Conservation (phyloP, 1,140 invertebrate genomes). For the Anastatus disparis region DNA sequence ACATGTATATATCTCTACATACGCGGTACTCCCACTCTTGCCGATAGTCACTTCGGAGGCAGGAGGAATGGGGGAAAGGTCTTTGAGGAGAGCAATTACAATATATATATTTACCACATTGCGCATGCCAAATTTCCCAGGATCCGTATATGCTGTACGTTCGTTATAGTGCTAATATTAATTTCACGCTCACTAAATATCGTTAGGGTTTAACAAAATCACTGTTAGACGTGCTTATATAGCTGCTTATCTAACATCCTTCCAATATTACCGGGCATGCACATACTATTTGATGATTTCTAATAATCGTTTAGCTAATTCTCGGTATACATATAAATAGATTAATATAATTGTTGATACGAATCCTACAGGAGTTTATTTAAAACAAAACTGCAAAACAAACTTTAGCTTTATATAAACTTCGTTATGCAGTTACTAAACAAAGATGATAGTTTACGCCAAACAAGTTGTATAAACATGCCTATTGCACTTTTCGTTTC, state of each 20-base stretch:
- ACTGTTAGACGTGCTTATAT: neutral
- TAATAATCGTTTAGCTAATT: neutral
- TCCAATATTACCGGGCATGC: too few relatives aligned
- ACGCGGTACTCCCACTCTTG: neutral
- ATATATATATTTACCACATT: neutral
- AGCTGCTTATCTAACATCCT: neutral
- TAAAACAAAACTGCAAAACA: too few relatives aligned
- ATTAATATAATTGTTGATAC: slow-evolving; percentile 10
- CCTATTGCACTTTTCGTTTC: too few relatives aligned
- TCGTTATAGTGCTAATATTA: slow-evolving; percentile 6
- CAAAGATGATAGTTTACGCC: too few relatives aligned
- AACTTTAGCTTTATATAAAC: too few relatives aligned
- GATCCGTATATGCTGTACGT: neutral
- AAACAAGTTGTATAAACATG: too few relatives aligned
- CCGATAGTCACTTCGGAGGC: slow-evolving; percentile 2
- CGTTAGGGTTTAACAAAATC: neutral
- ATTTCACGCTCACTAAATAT: neutral
- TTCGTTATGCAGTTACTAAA: too few relatives aligned
- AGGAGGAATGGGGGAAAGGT: too few relatives aligned
- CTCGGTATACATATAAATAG: neutral
- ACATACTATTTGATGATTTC: too few relatives aligned
- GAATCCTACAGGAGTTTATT: too few relatives aligned
- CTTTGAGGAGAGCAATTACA: slow-evolving; percentile 11
- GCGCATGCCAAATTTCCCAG: neutral
- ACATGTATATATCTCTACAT: neutral